phyloP scores from a whole-genome alignment of 2,797 vertebrate genomes.

The Aselliscus stoliczkanus region DNA sequence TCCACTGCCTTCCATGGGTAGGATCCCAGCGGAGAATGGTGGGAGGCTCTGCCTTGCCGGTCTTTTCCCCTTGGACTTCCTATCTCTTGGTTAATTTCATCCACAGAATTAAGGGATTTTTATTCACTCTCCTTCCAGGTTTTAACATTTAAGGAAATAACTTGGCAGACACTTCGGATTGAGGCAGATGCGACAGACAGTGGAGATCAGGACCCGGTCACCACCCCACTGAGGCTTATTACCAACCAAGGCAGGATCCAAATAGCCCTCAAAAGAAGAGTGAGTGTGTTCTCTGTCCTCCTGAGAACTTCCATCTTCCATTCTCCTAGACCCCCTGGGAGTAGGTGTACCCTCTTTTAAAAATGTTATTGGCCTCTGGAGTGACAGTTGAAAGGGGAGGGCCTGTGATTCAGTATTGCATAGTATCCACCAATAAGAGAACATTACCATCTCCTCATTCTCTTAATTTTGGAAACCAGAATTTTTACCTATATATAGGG shows the following conservation, averaged over 20 bases:
- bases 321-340: neutral
- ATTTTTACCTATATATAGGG: neutral
- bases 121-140: conserved; percentile 84
- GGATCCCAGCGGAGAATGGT: neutral
- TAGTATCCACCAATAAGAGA: neutral
- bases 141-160: conserved; percentile 98
- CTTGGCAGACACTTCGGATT: conserved; percentile 98
- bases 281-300: conserved; percentile 71
- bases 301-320: neutral
- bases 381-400: neutral
- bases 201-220: conserved; percentile 91
- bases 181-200: conserved; percentile 96
- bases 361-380: neutral
- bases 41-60: neutral
- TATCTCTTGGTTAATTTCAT: neutral
- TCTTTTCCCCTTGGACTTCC: neutral
- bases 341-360: neutral
- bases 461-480: neutral
- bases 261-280: conserved; percentile 97
- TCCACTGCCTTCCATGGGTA: neutral
- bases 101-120: neutral
- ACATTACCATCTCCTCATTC: neutral
- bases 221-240: conserved; percentile 96
- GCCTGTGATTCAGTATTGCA: neutral
- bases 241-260: conserved; percentile 97